Percentiles rank a stretch among this genome's conserved stretches.
Evolutionary conservation across 2,797 vertebrate genomes (phyloP).

Genomic region (Peromyscus eremicus): DNA sequence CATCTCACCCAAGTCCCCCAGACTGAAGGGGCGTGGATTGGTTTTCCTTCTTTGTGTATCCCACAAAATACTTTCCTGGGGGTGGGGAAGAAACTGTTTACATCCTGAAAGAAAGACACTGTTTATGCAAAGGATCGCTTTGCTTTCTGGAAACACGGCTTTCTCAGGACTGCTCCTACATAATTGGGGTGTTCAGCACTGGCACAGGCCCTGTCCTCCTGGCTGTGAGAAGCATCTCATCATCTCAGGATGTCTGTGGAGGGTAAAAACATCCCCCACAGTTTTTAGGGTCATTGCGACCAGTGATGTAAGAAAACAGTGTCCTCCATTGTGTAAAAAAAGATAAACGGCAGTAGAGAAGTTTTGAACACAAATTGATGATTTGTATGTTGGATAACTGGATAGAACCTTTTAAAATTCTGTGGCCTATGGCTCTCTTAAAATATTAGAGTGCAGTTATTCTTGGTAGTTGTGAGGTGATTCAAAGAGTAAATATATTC

Average conservation of each 20-base stretch:
- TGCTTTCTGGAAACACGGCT: slow-evolving; percentile 26
- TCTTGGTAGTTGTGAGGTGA: slow-evolving; percentile 43
- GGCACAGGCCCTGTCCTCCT: slow-evolving; percentile 51
- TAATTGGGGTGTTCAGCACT: not conserved
- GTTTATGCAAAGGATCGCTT: not conserved
- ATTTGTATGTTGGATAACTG: not conserved
- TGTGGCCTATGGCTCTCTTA: not conserved
- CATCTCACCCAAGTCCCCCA: not conserved
- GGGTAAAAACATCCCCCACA: slow-evolving; percentile 18
- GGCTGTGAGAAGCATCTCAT: slow-evolving; percentile 61
- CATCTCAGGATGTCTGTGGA: slow-evolving; percentile 56
- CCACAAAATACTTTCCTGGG: not conserved
- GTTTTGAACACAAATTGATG: not conserved
- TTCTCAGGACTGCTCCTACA: not conserved
- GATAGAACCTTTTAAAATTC: not conserved
- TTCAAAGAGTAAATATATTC: not conserved
- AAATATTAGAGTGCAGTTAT: not conserved
- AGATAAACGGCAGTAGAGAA: not conserved
- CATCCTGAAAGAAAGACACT: not conserved
- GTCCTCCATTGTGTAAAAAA: slow-evolving; percentile 25
- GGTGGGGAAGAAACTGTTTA: not conserved
- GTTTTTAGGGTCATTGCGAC: slow-evolving; percentile 17
- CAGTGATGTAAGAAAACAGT: slow-evolving; percentile 14
- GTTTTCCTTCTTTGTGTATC: not conserved
- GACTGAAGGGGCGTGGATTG: not conserved